Evolutionary conservation across 1,140 invertebrate genomes (phyloP), one percentile per base, ranked within the genome.

Genomic region (Coptotermes formosanus): DNA sequence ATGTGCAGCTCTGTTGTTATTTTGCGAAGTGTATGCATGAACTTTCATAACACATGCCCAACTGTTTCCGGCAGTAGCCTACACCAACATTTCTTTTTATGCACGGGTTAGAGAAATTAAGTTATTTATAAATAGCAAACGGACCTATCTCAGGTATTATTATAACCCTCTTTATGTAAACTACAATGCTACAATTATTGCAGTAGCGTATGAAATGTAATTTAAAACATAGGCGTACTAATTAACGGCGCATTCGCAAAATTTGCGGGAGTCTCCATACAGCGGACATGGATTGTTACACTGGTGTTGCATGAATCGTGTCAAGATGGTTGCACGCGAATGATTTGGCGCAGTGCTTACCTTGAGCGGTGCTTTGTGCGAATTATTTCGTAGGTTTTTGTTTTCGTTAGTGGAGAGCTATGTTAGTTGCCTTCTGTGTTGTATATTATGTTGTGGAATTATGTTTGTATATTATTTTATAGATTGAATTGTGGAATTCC

Each of bases 291-390:
- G 81, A 48, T 83, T 82, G 85, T 87, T 87, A 88, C 88, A 88
- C 88, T 87, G 87, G 88, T 88, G 89, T 89, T 88, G 89, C 89
- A 88, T 88, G 88, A 89, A 87, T 89, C 88, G 89, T 89, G 89
- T 89, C 89, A 89, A 89, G 89, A 89, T 89, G 89, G 89, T 89
- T 89, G 89, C 89, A 89, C 87, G 89, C 88, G 87, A 88, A 89
- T 89, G 88, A 88, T 89, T 89, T 89, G 87, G 89, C 88, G 87
- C 88, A 89, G 88, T 87, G 88, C 87, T 88, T 87, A 89, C 89
- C 88, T 89, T 89, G 88, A 88, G 88, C 75, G 45, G 82, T 55
- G 43, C 82, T 81, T 85, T 21, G 30, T 84, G 64, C 48, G 52
- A 81, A 83, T 69, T 86, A 48, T 82, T 55, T 45, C 30, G 83